Conservation (phyloP, 2,797 vertebrate species). For the Furcifer pardalis region DNA sequence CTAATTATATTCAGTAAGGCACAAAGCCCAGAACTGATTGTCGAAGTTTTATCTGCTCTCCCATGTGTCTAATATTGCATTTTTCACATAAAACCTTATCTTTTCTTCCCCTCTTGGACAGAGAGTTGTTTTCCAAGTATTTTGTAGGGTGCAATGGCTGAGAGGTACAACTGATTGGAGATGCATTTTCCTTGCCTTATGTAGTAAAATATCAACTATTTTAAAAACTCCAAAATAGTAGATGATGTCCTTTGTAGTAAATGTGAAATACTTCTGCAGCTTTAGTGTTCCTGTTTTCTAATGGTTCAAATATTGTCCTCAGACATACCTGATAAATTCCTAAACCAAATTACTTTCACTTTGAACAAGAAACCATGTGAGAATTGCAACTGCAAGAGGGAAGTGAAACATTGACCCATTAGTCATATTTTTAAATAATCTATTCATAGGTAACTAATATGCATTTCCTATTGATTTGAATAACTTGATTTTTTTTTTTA, state of each 20-base stretch:
- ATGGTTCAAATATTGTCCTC: background rate
- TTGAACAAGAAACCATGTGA: background rate
- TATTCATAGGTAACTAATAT: background rate
- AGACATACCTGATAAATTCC: constrained; percentile 24
- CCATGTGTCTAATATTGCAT: background rate
- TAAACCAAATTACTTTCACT: constrained; percentile 37
- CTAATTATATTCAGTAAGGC: constrained; percentile 11
- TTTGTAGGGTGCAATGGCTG: no score
- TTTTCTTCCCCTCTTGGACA: background rate
- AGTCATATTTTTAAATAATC: background rate
- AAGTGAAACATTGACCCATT: background rate
- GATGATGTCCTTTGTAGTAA: background rate
- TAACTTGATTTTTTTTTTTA: no score
- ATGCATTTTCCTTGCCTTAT: constrained; percentile 2
- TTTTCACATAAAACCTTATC: background rate
- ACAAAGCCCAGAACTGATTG: background rate
- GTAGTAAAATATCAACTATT: background rate
- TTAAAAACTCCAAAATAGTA: background rate
- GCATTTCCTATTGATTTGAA: background rate
- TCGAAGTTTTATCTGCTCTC: constrained; percentile 9
- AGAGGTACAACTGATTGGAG: no score
- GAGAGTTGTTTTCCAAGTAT: no score
- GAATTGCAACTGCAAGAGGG: background rate
- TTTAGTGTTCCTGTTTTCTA: background rate
- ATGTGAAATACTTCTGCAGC: background rate